Evolutionary conservation across 2,113 vertebrate species (phyloP).

Genomic region (Rousettus leschenaultii): DNA sequence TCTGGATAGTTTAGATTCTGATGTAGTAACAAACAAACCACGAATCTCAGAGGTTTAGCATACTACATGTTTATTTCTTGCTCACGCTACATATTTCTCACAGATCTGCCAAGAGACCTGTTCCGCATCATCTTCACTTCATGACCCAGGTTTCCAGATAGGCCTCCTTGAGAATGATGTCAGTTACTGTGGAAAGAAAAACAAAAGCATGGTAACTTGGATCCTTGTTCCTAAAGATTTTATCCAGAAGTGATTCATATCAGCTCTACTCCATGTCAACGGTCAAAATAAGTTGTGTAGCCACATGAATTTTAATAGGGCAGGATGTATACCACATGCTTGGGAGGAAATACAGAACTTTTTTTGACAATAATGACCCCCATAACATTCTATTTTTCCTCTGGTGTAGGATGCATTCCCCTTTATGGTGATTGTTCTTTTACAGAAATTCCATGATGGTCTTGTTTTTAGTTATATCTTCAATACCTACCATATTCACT

Average conservation of each 20-base stretch:
- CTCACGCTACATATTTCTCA: background rate
- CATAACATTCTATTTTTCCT: background rate
- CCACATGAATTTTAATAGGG: background rate
- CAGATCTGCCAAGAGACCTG: background rate
- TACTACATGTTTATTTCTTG: background rate
- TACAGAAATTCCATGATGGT: background rate
- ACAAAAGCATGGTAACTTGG: background rate
- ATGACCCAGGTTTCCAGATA: background rate
- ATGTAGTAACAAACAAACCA: background rate
- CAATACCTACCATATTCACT: background rate
- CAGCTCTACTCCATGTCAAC: background rate
- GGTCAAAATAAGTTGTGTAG: background rate
- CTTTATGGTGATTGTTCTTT: background rate
- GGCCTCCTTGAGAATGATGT: background rate
- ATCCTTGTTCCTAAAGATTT: background rate
- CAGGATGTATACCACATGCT: background rate
- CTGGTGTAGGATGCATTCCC: background rate
- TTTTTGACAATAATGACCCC: background rate
- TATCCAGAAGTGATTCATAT: background rate
- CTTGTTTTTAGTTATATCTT: background rate
- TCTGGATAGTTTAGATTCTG: background rate
- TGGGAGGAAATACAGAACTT: background rate
- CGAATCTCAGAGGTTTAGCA: background rate
- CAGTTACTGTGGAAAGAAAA: background rate
- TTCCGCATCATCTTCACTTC: background rate